Percentiles rank a stretch among this genome's conserved stretches.
Evolutionary conservation across 2,113 vertebrate species (phyloP).

Genomic region (Neopipo cinnamomea): DNA sequence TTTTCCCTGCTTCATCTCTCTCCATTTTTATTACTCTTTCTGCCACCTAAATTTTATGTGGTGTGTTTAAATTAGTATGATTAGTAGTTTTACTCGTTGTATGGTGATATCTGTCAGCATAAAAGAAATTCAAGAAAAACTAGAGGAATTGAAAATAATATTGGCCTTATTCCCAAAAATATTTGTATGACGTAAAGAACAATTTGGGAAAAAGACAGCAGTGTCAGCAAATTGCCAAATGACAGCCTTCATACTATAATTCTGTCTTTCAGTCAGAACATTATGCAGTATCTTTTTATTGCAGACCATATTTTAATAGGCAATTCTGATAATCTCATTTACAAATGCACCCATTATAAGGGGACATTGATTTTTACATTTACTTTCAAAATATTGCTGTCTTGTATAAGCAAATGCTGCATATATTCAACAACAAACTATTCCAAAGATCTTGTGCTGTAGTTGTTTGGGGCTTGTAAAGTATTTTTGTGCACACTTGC

Average conservation of each 20-base stretch:
- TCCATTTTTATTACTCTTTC: neutral
- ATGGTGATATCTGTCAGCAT: neutral
- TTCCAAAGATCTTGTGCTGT: neutral
- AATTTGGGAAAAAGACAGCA: neutral
- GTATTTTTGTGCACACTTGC: neutral
- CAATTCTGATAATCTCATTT: constrained; percentile 36
- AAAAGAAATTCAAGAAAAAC: neutral
- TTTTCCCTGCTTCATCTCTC: neutral
- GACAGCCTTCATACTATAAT: neutral
- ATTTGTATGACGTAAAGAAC: neutral
- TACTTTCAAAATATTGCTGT: neutral
- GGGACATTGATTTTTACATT: constrained; percentile 27
- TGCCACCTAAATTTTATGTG: neutral
- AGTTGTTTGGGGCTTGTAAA: neutral
- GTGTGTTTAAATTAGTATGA: neutral
- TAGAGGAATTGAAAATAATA: neutral
- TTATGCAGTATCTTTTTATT: neutral
- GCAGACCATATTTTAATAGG: neutral
- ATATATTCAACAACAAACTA: neutral
- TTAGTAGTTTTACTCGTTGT: neutral
- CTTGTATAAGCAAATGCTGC: neutral
- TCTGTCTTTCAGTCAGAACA: neutral
- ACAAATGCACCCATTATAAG: neutral
- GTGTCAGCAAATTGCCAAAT: neutral
- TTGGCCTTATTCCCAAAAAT: neutral